Evolutionary conservation across 1,140 invertebrate genomes (phyloP), one percentile per base, ranked within the genome.

Genomic region (Plutomurus gul): DNA sequence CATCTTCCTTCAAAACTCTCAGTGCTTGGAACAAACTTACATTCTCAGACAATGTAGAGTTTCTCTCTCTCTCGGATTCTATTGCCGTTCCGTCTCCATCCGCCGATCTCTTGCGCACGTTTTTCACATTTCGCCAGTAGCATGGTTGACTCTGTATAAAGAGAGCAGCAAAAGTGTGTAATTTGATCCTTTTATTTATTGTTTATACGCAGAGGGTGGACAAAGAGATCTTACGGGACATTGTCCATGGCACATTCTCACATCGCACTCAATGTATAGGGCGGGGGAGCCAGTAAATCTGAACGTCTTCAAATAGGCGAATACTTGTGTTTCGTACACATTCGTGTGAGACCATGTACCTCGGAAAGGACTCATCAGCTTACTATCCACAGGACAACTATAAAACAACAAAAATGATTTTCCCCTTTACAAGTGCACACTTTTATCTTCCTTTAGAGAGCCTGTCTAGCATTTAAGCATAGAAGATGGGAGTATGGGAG

Each of bases 261-360:
- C 95, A 86, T 96, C 95, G 85, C 95, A 97, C 87, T 97, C 95
- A 77, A 97, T 95, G 87, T 97, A 97, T 0, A 97, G 89, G 4
- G 95, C 95, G 1, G 95, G 95, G 0, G 94, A 96, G 8, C 95
- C 95, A 0, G 95, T 96, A 86, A 97, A 97, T 78, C 95, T 89
- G 87, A 96, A 97, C 4, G 95, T 96, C 88, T 97, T 97, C 93
- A 97, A 95, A 85, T 96, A 96, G 1, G 95, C 95, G 85, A 94
- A 97, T 10, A 97, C 94, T 86, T 96, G 94, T 0, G 94, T 96
- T 87, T 96, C 94, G 85, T 93, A 96, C n/a, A 95, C 90, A 33
- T 93, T 94, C 43, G 92, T 90, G 84, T 95, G 93, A 0, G 93
- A 94, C 94, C 94, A 95, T n/a, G 94, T 94, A 20, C 95, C 95